Base-by-base conservation (phyloP, 2,888 invertebrate genomes). In the Nomada lathburiana region DNA sequence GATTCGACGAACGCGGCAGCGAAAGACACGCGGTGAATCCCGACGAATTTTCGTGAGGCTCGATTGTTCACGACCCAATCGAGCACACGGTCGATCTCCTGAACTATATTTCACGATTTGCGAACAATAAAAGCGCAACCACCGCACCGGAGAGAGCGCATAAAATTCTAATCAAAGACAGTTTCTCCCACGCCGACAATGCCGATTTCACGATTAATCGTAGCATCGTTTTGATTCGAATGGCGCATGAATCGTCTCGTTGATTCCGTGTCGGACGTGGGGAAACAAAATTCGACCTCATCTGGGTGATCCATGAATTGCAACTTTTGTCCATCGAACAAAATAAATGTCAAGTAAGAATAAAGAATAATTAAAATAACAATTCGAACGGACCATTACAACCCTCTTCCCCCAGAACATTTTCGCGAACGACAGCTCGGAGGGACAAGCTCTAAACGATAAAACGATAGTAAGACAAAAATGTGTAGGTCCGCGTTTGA, bases 91-190 rank as follows among this genome's bases (percentile, higher is more conserved):
- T 20, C 68, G 79, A 73, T 73, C 80, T 59, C 63, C 73, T 80
- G 79, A 73, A 80, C 80, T 79, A 81, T 64, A 81, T 81, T 74
- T 63, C 74, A 55, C 52, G 72, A 36, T 79, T 79, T 73, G 71
- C 80, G 78, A 78, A 78, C 80, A 78, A 80, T 78, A 36, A 72
- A 72, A 67, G 67, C 55, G 20, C n/a, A 26, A 65, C 53, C 36
- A n/a, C 64, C 47, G 47, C 47, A 26, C 10, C 71, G 67, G 36
- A 36, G 36, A 36, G 16, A 13, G 71, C 67, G 71, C 72, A 72
- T 80, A 69, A 73, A 81, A 79, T 80, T 77, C 57, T 80, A 81
- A 81, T 81, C 64, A 69, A 50, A 74, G 59, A 64, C n/a, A 44
- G 67, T 80, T 78, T 78, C 80, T 67, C 80, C 16, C 47, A 55